Base-by-base conservation (phyloP, 2,113 vertebrate species). In the Ciconia boyciana region DNA sequence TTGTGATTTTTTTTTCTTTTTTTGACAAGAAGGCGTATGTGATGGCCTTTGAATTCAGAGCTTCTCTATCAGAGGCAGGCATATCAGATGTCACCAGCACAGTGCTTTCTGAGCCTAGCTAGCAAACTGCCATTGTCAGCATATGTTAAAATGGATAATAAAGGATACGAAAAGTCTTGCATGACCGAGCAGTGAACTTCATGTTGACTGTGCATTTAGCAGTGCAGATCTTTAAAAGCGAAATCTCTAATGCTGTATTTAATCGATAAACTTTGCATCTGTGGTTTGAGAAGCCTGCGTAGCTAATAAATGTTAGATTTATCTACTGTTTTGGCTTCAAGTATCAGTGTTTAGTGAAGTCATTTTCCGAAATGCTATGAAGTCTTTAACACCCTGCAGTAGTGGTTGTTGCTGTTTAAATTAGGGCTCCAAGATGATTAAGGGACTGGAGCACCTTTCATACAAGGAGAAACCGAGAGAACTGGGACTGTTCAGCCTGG, bases 81-180 rank as follows among this genome's bases (percentile, higher is more conserved):
- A 1, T 94, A 96, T 97, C 94, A 61, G 70, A 24, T 96, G 74
- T 97, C 86, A 94, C 48, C 54, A 72, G 48, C 76, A 72, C 80
- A 84, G 66, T 80, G 60, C 70, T 96, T 80, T 95, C 71, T 92
- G 92, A 96, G 77, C 70, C 82, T 91, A 71, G 76, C 89, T 90
- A 97, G 72, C 46, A 95, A 97, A 69, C 83, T 96, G 61, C 86
- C 46, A 7, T 96, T 95, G 60, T 97, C 61, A 85, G 68, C 72
- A 1, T 93, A 25, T 88, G 69, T 95, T 97, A 90, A 87, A 91
- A 83, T 55, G 83, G 94, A 57, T 96, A 95, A 93, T 88, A 94
- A 93, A 96, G 90, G 90, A 81, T 94, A 74, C 97, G 84, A 87
- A 89, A 95, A 91, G 43, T 84, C 72, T 83, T 96, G 74, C 83